Evolutionary conservation across 1,140 invertebrate species (phyloP).

Genomic region (Trichonephila inaurata): DNA sequence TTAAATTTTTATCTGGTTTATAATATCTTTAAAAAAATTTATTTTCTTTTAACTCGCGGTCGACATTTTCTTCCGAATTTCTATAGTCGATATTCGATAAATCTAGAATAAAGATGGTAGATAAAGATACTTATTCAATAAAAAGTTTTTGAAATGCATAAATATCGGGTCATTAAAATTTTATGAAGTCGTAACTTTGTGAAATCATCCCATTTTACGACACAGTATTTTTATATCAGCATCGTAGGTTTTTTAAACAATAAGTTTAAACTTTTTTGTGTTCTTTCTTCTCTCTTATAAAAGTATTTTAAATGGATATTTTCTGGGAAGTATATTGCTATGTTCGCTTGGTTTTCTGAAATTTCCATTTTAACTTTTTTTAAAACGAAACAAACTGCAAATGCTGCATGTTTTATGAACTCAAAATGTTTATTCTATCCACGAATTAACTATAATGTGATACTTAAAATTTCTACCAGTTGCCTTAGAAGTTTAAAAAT

Average conservation of each 20-base stretch:
- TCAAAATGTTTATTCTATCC: neutral
- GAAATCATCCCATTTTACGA: slow-evolving; percentile 7
- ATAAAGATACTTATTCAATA: neutral
- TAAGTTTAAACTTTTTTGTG: neutral
- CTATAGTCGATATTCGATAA: neutral
- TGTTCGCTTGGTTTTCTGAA: neutral
- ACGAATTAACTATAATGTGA: neutral
- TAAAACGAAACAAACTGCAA: neutral
- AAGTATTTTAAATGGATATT: neutral
- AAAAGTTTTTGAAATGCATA: slow-evolving; percentile 1
- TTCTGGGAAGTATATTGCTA: neutral
- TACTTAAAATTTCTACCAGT: neutral
- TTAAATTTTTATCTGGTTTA: too few species aligned
- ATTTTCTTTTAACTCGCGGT: neutral
- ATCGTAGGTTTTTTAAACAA: slow-evolving; percentile 10
- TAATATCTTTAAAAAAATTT: neutral
- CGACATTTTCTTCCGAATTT: neutral
- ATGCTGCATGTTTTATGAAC: neutral
- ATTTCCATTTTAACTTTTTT: neutral
- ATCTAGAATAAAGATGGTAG: slow-evolving; percentile 16
- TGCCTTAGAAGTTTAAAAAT: neutral
- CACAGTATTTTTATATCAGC: neutral
- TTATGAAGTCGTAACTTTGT: slow-evolving; percentile 31
- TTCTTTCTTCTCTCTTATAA: neutral
- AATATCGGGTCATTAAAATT: slow-evolving; percentile 27